Conservation (phyloP, 2,797 vertebrate species). For the Chaenodraco wilsoni region DNA sequence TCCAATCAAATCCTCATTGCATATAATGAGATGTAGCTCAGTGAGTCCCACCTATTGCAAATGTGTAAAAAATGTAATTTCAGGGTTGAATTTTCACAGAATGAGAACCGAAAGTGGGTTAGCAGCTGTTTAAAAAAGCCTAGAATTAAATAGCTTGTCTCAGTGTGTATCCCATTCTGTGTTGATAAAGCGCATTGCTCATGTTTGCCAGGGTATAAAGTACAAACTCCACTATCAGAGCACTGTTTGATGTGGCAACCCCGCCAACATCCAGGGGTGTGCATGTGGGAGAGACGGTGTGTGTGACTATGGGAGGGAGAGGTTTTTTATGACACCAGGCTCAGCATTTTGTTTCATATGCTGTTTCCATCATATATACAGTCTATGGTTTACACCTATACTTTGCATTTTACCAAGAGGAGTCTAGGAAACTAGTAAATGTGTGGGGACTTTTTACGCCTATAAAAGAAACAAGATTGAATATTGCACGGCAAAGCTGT, state of each 20-base stretch:
- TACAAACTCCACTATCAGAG: conserved; percentile 60
- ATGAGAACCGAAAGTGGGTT: conserved; percentile 41
- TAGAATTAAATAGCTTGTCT: conserved; percentile 31
- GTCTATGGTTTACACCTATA: conserved; percentile 6
- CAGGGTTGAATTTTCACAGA: conserved; percentile 20
- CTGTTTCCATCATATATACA: too few relatives aligned
- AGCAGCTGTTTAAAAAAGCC: conserved; percentile 60
- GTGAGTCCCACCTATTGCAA: conserved; percentile 14
- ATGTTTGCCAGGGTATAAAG: conserved; percentile 67
- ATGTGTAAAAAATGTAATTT: conserved; percentile 28
- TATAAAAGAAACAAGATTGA: not conserved
- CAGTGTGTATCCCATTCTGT: conserved; percentile 23
- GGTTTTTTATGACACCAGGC: conserved; percentile 26
- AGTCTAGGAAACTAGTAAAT: conserved; percentile 15
- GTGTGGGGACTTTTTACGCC: not conserved
- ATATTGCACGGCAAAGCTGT: conserved; percentile 1
- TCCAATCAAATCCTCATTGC: conserved; percentile 8
- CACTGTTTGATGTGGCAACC: conserved; percentile 14
- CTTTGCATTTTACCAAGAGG: conserved; percentile 9
- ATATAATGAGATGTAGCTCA: conserved; percentile 17
- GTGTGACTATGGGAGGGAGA: conserved; percentile 1
- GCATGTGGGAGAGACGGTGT: not conserved
- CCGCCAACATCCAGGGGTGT: conserved; percentile 32
- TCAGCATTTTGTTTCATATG: conserved; percentile 24
- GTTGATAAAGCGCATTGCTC: conserved; percentile 38